Base-by-base conservation (phyloP, 2,888 invertebrate species). In the Exocentrus adspersus region DNA sequence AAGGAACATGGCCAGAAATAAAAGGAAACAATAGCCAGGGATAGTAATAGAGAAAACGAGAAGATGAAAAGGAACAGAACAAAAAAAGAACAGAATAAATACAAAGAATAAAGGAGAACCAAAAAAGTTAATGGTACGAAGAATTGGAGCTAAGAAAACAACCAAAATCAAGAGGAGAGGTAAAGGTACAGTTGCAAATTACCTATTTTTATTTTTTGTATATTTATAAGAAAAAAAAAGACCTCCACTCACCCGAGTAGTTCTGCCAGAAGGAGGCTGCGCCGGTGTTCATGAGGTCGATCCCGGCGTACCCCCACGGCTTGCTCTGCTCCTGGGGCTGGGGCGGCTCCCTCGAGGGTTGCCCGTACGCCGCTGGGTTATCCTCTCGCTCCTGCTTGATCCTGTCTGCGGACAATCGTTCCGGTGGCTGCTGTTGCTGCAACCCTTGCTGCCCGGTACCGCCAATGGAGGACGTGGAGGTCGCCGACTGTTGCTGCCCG, bases 261-360 rank as follows among this genome's bases (percentile, higher is more conserved):
- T 94, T 94, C 81, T 94, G 94, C 94, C 94, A 94, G 84, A 94
- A 94, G 43, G 93, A 94, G 43, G 93, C 93, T 50, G 91, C 91
- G 37, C 93, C 93, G 58, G 90, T 91, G 77, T 92, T 90, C 88
- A 94, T 93, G 81, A 94, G 89, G 84, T 94, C 94, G 71, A 91
- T 85, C 57, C 90, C 89, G 30, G 88, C 83, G 82, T 90, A 90
- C 73, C 88, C 89, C 90, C 90, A 90, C 43, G 85, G 85, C 75
- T 88, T 88, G 56, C 70, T 76, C 42, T 85, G 85, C 41, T 70
- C 76, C 42, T 85, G 85, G 30, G 69, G 74, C 9, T 70, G 72
- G 9, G 75, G 74, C 4, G 72, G 72, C 41, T 78, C 78, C 60
- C 75, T 67, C 50, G 73, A n/a, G 61, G 53, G 50, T 50, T 73